Base-by-base conservation (phyloP, 2,113 vertebrate species). In the Oncorhynchus masou region DNA sequence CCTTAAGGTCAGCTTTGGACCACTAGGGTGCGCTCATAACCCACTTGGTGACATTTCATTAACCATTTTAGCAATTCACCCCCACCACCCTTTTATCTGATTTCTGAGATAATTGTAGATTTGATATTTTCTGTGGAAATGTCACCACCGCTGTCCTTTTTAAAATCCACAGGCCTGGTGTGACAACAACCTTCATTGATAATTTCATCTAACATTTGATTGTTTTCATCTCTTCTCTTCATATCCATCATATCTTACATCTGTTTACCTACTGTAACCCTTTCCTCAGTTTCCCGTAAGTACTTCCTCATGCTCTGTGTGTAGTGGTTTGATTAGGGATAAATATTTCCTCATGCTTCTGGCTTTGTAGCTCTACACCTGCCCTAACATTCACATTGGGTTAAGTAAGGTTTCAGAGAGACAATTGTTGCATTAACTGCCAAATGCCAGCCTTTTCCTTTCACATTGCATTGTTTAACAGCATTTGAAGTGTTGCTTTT, bases 221-320 rank as follows among this genome's bases (percentile, higher is more conserved):
- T 64, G 29, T 89, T 86, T 84, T 86, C 73, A 74, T 88, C 86
- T 84, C 71, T 81, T 85, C 84, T 68, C 67, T 74, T 66, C 34
- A 81, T 84, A 74, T 79, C 74, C 75, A 85, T 65, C 82, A 76
- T 87, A 71, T 83, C 76, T 76, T 82, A 77, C 70, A 34, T 87
- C 81, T 88, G 70, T 89, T 82, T 79, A 49, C 81, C 70, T 68
- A 13, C 65, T 85, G 15, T 54, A 84, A 88, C 79, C 77, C 73
- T 86, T 76, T 82, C 78, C 90, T 85, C 90, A 93, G 93, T 94
- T 95, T 88, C 67, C 89, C 51, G 93, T 95, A 92, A 93, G 91
- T 95, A 92, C 82, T 64, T 74, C 29, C 73, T 68, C 54, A 77
- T 54, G 74, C 7, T 62, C 13, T 62, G n/a, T 62, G 19, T n/a